phyloP scores from a whole-genome alignment of 2,113 vertebrate species.

The Hymenochirus boettgeri region DNA sequence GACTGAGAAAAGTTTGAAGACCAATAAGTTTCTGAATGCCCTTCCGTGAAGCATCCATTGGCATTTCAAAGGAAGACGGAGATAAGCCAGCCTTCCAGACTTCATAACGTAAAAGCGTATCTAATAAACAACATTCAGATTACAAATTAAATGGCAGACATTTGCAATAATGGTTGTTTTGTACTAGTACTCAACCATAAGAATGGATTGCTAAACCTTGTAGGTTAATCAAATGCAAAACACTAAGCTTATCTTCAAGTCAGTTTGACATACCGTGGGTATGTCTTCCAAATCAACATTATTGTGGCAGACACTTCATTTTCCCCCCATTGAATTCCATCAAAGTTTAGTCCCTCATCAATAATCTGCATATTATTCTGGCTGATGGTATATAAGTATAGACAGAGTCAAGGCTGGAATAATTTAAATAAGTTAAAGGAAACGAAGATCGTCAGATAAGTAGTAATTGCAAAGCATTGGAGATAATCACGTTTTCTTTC shows the following conservation, averaged over 20 bases:
- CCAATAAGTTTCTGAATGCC: conserved; percentile 23
- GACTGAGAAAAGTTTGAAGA: no score
- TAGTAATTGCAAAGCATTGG: background rate
- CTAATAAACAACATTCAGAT: conserved; percentile 50
- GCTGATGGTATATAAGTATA: background rate
- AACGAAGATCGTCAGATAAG: background rate
- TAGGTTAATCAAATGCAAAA: conserved; percentile 75
- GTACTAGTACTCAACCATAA: conserved; percentile 64
- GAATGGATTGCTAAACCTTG: conserved; percentile 60
- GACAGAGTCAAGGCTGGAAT: background rate
- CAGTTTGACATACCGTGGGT: background rate
- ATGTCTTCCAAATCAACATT: conserved; percentile 3
- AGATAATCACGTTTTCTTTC: background rate
- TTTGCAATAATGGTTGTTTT: conserved; percentile 71
- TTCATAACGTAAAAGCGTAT: conserved; percentile 15
- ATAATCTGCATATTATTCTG: conserved; percentile 7
- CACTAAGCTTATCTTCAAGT: conserved; percentile 59
- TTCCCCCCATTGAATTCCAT: background rate
- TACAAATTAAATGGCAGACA: conserved; percentile 73
- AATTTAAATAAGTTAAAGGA: background rate
- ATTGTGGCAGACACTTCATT: no score
- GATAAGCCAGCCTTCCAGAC: conserved; percentile 22
- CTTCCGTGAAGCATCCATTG: conserved; percentile 23
- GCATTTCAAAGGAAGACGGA: conserved; percentile 25
- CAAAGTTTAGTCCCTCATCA: conserved; percentile 2